Evolutionary conservation across 2,797 vertebrate genomes (phyloP), one percentile per base, ranked within the genome.

Genomic region (Acanthurus leucopareius): DNA sequence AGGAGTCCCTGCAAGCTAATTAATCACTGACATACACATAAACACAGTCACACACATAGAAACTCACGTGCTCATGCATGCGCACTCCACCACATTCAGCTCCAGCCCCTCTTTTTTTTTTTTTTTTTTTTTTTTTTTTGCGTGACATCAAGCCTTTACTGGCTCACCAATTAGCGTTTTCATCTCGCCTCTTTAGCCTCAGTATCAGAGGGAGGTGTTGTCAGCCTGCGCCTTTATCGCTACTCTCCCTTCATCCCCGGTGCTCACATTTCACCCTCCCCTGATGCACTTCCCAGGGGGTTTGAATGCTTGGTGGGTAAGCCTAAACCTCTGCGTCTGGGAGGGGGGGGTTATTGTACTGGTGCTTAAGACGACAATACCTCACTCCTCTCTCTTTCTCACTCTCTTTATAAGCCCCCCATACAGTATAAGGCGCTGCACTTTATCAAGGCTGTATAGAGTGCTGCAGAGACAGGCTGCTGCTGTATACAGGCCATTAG

Each of bases 261-360:
- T 57, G 80, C 91, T 91, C 84, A 69, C 70, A 65, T 94, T 92
- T 88, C 92, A 83, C 82, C 89, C 86, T 89, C 83, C 86, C 77
- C 45, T 77, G 80, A 78, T 86, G 89, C 72, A 73, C 83, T 87
- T 88, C 81, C 86, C 81, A 63, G 77, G 85, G 86, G 79, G 77
- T 75, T 60, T 79, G 85, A 87, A 79, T 81, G 86, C 82, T 48
- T 66, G 70, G 71, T 77, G 79, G 76, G 88, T 91, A 88, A 92
- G 85, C 73, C 65, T 86, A 87, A 90, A 90, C 88, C 82, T 68
- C 75, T 52, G 53, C 75, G 85, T 79, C 67, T 82, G 73, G 77
- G 40, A 53, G 71, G 57, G 32, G 32, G 32, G 54, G 64, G 58
- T 73, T 88, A 89, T 91, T 91, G 84, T 88, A 13, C 68, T 45